Conservation (phyloP, 2,113 vertebrate genomes). For the Clupea harengus region DNA sequence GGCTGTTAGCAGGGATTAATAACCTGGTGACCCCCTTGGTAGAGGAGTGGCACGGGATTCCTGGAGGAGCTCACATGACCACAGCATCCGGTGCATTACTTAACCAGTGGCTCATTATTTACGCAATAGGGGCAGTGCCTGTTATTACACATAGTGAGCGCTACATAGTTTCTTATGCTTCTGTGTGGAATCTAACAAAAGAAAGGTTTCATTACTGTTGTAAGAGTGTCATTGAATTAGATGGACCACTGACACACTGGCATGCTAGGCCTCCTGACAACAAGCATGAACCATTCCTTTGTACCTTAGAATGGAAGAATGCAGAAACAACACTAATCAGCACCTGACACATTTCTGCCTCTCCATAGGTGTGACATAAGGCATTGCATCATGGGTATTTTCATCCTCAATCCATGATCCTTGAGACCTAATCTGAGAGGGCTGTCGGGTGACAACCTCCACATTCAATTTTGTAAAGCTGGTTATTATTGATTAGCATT, state of each 20-base stretch:
- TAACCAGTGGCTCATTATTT: background rate
- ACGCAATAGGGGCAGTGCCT: background rate
- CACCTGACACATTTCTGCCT: background rate
- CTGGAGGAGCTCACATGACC: constrained; percentile 28
- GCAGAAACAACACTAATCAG: background rate
- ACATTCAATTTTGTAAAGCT: constrained; percentile 22
- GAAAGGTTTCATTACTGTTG: background rate
- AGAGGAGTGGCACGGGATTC: constrained; percentile 24
- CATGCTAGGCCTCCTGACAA: background rate
- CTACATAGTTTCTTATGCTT: background rate
- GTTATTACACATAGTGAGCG: background rate
- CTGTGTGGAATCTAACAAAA: background rate
- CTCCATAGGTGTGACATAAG: background rate
- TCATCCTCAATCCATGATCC: background rate
- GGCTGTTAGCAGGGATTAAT: constrained; percentile 44
- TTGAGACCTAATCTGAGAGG: background rate
- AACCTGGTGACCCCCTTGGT: constrained; percentile 31
- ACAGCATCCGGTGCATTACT: background rate
- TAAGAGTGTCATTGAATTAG: too few relatives aligned
- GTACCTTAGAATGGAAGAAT: background rate
- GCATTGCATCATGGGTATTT: background rate
- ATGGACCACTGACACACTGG: background rate
- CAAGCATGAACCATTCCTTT: background rate
- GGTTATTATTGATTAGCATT: constrained; percentile 26
- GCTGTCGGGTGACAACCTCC: background rate